phyloP scores from a whole-genome alignment of 2,797 vertebrate genomes.

The Aphelocoma californica region DNA sequence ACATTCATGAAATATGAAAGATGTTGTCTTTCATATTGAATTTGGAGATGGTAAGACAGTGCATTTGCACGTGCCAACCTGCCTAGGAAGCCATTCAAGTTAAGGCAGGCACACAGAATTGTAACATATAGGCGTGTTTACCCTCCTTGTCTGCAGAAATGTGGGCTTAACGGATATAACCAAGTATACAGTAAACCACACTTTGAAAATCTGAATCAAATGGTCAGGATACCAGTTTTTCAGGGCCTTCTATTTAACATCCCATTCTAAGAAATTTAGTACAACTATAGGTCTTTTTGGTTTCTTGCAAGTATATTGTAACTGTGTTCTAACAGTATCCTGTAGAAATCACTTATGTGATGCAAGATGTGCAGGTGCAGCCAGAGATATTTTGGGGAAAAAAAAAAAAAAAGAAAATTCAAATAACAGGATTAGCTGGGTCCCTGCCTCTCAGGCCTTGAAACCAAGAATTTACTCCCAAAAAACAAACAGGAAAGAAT shows the following conservation, averaged over 20 bases:
- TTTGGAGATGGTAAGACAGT: not conserved
- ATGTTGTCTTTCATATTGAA: not conserved
- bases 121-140: not conserved
- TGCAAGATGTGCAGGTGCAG: not conserved
- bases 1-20: not conserved
- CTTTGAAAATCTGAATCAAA: not conserved
- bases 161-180: not conserved
- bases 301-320: not conserved
- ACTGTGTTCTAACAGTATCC: not conserved
- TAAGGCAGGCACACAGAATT: not conserved
- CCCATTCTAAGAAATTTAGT: not conserved
- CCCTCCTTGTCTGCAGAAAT: not conserved
- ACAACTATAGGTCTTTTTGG: not conserved
- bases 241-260: not conserved
- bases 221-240: not conserved
- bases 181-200: not conserved
- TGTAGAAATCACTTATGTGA: not conserved
- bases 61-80: not conserved
- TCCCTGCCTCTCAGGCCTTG: not conserved
- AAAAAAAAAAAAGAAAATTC: not conserved
- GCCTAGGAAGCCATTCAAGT: not conserved
- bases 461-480: not conserved
- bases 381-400: not conserved
- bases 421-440: not conserved
- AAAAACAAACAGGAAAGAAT: not conserved